These are phyloP conservation scores for Chesias legatella DNA, from an alignment of 2,888 invertebrate genomes.

Conservation along the genomic window DNA sequence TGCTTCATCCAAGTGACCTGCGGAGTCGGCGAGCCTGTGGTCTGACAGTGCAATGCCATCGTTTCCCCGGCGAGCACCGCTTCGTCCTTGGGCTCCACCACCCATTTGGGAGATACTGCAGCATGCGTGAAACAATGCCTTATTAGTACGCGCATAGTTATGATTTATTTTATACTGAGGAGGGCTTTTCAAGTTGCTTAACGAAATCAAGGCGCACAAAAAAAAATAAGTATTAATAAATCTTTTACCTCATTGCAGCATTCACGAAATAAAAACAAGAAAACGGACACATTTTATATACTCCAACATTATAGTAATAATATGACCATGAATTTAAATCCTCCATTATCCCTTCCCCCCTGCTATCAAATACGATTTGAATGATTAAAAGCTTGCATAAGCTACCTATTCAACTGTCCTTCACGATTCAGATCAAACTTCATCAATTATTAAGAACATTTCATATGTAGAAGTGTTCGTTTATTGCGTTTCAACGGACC, in stretches of 20 bases:
- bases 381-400: constrained; percentile 1
- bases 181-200: constrained; percentile 8
- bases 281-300: too few species aligned
- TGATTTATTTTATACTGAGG: background rate
- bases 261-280: constrained; percentile 1
- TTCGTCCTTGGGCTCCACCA: constrained; percentile 86
- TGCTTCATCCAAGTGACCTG: constrained; percentile 87
- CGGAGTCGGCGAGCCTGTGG: constrained; percentile 88
- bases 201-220: background rate
- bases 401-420: background rate
- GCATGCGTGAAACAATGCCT: constrained; percentile 36
- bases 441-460: constrained; percentile 12
- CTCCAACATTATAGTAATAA: too few species aligned
- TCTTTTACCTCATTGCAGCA: too few species aligned
- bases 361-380: background rate
- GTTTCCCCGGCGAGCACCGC: constrained; percentile 86
- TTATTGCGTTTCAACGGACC: constrained; percentile 12
- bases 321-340: too few species aligned
- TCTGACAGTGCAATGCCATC: constrained; percentile 85
- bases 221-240: too few species aligned
- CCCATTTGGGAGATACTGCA: constrained; percentile 89
- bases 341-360: background rate
- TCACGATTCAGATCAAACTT: constrained; percentile 3
- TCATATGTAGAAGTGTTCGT: constrained; percentile 12
- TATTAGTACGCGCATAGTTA: too few species aligned